These are phyloP conservation scores for Frieseomelitta varia DNA, from an alignment of 1,140 invertebrate species.

Conservation along the genomic window DNA sequence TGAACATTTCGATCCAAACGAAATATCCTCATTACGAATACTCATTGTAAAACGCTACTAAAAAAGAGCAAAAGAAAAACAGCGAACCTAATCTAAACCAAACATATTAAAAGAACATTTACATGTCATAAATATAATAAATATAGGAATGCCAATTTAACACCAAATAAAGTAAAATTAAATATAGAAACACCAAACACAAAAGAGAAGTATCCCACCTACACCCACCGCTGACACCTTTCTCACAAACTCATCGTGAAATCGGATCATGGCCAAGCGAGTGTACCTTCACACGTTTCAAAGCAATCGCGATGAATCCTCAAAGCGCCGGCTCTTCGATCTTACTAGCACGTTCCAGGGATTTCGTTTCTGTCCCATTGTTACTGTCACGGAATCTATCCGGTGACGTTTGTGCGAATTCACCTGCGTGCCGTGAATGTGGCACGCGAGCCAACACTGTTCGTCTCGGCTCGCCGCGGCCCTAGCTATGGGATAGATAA, in stretches of 20 bases:
- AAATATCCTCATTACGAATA: not conserved
- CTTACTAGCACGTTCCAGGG: not conserved
- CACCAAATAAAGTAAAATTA: too few species aligned
- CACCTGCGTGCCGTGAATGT: constrained; percentile 65
- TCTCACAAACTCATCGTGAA: not conserved
- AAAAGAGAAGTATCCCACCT: too few species aligned
- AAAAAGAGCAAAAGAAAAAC: too few species aligned
- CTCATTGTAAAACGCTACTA: too few species aligned
- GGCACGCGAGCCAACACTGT: constrained; percentile 70
- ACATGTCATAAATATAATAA: too few species aligned
- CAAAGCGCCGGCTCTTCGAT: not conserved
- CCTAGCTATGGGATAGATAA: constrained; percentile 70
- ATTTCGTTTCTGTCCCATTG: constrained; percentile 12
- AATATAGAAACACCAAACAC: too few species aligned
- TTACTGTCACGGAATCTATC: constrained; percentile 44
- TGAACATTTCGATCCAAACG: not conserved
- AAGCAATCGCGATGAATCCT: not conserved
- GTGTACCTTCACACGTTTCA: not conserved
- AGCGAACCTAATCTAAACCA: too few species aligned
- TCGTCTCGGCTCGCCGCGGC: constrained; percentile 39
- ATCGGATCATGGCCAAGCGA: not conserved
- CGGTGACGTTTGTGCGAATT: constrained; percentile 53
- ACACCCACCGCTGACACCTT: not conserved
- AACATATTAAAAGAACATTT: too few species aligned
- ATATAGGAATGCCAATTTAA: too few species aligned